These are phyloP conservation scores for Campaea margaritaria DNA, from an alignment of 2,888 invertebrate species.

Conservation along the genomic window DNA sequence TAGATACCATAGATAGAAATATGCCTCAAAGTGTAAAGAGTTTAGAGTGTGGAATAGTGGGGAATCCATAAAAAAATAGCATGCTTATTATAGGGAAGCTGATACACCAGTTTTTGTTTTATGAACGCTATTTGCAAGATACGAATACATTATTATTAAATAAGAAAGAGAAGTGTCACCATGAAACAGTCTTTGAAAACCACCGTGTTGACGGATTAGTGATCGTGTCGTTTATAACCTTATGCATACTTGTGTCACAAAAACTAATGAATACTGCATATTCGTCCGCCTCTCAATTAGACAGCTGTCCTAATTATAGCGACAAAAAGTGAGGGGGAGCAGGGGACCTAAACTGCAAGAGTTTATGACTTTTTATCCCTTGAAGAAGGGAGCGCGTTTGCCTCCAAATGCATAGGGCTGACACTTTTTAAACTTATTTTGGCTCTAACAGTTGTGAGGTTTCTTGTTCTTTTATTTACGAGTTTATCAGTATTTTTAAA, in stretches of 20 bases:
- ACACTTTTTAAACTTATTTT: background rate
- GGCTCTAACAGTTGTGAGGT: background rate
- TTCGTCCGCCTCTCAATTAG: conserved; percentile 48
- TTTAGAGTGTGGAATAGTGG: too few species aligned
- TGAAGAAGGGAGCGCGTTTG: conserved; percentile 8
- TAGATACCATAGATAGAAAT: too few species aligned
- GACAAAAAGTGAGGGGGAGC: conserved; percentile 16
- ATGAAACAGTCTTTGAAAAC: background rate
- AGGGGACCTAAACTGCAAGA: conserved; percentile 50
- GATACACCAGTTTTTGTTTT: too few species aligned
- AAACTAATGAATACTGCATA: too few species aligned
- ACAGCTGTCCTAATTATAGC: conserved; percentile 47
- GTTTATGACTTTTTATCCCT: conserved; percentile 39
- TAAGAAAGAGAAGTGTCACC: too few species aligned
- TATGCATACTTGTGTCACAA: conserved; percentile 32
- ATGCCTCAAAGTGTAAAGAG: too few species aligned
- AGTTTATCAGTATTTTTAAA: too few species aligned
- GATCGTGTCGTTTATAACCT: conserved; percentile 22
- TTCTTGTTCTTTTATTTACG: too few species aligned
- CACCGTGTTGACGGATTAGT: conserved; percentile 11
- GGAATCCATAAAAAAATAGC: background rate
- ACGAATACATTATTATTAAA: too few species aligned
- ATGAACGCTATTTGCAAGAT: too few species aligned
- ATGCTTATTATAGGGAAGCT: too few species aligned
- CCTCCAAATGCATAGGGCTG: conserved; percentile 8